Base-by-base conservation (phyloP, 2,888 invertebrate genomes). In the Philonicus albiceps region DNA sequence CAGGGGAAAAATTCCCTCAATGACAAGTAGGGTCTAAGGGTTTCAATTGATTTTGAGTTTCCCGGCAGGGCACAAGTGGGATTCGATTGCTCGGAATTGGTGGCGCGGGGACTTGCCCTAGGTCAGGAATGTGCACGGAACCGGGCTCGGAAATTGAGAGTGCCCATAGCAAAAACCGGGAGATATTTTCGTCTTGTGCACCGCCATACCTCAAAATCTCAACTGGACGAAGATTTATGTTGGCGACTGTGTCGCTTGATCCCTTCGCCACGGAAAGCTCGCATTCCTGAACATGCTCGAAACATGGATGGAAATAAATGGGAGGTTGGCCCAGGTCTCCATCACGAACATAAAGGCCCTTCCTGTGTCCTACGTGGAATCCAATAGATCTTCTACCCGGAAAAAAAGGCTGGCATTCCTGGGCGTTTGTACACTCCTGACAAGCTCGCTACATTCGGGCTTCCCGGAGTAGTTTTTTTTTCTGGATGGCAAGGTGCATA, bases 31-130 rank as follows among this genome's bases (percentile, higher is more conserved):
- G 40, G 64, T 74, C 40, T 86, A 64, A n/a, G 27, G 55, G 78
- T 86, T 86, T 75, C 86, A 86, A 86, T 86, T 86, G 78, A 86
- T 86, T 80, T 64, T 27, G 37, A 72, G 78, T 78, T 78, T 72
- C 80, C 22, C 16, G 64, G 72, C 22, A 30, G 37, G 49, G 6
- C 8, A 72, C 16, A 75, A 64, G 75, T 34, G 80, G 55, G 72
- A 72, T 64, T 86, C 64, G 40, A 86, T 86, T 86, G 86, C 72
- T 73, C 78, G 86, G 72, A 86, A 86, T 86, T 40, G 31, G 78
- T 78, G 37, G 75, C 19, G 27, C 31, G 73, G 30, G 6, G 11
- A n/a, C 84, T 73, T 84, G 43, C 30, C 84, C 22, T n/a, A 73
- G 84, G 84, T 84, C 55, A 43, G 73, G 43, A 72, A 84, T 84